Conservation (phyloP, 2,113 vertebrate species). For the Phrynosoma platyrhinos region DNA sequence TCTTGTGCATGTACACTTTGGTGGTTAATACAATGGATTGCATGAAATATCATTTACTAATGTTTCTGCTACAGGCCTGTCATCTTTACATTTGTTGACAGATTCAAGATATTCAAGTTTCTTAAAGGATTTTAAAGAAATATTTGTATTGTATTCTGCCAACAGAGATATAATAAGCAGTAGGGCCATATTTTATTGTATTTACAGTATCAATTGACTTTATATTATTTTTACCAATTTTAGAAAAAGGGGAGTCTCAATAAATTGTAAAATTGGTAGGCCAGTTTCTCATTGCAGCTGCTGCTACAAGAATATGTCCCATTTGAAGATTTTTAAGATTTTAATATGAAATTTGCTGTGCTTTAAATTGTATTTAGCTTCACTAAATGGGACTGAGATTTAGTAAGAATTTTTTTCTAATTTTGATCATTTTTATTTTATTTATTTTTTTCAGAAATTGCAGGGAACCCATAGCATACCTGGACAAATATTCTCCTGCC, state of each 20-base stretch:
- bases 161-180: neutral
- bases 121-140: neutral
- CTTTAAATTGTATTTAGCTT: neutral
- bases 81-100: neutral
- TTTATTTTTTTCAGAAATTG: conserved; percentile 48
- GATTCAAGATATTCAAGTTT: neutral
- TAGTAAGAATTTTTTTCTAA: neutral
- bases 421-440: neutral
- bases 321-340: neutral
- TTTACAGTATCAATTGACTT: neutral
- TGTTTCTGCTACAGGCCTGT: rapidly evolving
- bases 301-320: neutral
- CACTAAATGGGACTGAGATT: neutral
- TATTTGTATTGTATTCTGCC: neutral
- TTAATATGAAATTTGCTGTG: conserved; percentile 11
- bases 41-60: neutral
- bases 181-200: neutral
- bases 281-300: neutral
- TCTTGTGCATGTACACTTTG: neutral
- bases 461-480: rapidly evolving
- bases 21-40: neutral
- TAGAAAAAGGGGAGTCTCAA: neutral
- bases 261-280: neutral
- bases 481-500: neutral
- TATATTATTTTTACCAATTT: neutral